Conservation (phyloP, 2,797 vertebrate genomes). For the Cheirogaleus major region DNA sequence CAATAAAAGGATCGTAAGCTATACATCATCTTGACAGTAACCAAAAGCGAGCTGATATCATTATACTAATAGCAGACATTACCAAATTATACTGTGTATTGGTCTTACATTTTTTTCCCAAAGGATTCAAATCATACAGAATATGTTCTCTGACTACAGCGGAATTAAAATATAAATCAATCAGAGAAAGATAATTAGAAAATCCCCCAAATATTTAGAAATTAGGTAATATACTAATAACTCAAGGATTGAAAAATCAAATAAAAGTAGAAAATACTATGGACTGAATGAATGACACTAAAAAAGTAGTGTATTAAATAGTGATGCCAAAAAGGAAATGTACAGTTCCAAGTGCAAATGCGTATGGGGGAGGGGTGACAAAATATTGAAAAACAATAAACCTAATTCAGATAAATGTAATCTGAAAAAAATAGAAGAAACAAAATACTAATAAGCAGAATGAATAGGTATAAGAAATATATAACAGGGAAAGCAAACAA, state of each 20-base stretch:
- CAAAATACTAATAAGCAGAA: not conserved
- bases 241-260: not conserved
- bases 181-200: constrained; percentile 7
- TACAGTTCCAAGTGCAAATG: not conserved
- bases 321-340: not conserved
- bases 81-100: not conserved
- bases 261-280: constrained; percentile 29
- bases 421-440: constrained; percentile 11
- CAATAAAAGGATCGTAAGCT: not conserved
- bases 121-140: not conserved
- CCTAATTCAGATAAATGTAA: not conserved
- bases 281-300: not conserved
- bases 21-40: not conserved
- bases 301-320: not conserved
- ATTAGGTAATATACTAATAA: not conserved
- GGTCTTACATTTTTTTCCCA: not conserved
- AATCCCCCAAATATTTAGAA: not conserved
- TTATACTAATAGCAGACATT: not conserved
- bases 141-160: not conserved
- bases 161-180: constrained; percentile 9
- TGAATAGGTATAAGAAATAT: not conserved
- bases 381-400: constrained; percentile 1
- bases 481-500: not conserved
- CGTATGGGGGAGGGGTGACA: not conserved
- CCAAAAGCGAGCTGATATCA: not conserved